Evolutionary conservation across 35 echinoderm and acorn worm genomes (phyloP).

Genomic region (Holothuria glaberrima): DNA sequence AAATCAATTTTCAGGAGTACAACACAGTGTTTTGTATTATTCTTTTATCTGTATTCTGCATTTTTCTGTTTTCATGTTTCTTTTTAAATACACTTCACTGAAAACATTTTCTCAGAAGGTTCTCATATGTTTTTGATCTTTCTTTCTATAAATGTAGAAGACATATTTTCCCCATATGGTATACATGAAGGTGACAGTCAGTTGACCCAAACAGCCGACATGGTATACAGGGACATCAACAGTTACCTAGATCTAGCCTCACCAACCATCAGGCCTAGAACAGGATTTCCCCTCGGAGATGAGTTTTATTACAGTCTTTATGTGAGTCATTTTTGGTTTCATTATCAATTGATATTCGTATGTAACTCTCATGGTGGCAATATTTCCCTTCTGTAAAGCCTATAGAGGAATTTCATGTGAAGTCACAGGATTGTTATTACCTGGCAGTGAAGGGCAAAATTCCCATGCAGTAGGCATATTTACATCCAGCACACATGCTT

Average conservation of each 20-base stretch:
- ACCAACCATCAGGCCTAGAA: slow-evolving; percentile 62
- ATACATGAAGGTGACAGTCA: slow-evolving; percentile 27
- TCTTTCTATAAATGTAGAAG: slow-evolving; percentile 32
- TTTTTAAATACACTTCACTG: too few relatives aligned
- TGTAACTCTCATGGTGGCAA: background rate
- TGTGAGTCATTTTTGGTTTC: too few relatives aligned
- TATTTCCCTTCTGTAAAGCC: background rate
- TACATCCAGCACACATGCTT: too few relatives aligned
- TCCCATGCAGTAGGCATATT: too few relatives aligned
- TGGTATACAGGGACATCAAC: background rate
- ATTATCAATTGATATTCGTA: too few relatives aligned
- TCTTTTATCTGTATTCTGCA: too few relatives aligned
- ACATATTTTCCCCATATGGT: slow-evolving; percentile 67
- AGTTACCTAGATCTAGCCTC: slow-evolving; percentile 54
- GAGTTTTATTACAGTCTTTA: slow-evolving; percentile 82
- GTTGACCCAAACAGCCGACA: slow-evolving; percentile 46
- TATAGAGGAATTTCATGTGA: background rate
- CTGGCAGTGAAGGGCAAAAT: too few relatives aligned
- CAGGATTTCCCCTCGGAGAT: slow-evolving; percentile 74
- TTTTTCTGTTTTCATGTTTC: too few relatives aligned
- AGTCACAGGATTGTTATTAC: too few relatives aligned
- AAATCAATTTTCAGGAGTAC: too few relatives aligned
- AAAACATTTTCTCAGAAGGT: too few relatives aligned
- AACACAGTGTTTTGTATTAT: too few relatives aligned
- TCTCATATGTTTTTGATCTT: background rate